phyloP scores from a whole-genome alignment of 2,888 invertebrate species.

The Eristalinus sepulchralis region DNA sequence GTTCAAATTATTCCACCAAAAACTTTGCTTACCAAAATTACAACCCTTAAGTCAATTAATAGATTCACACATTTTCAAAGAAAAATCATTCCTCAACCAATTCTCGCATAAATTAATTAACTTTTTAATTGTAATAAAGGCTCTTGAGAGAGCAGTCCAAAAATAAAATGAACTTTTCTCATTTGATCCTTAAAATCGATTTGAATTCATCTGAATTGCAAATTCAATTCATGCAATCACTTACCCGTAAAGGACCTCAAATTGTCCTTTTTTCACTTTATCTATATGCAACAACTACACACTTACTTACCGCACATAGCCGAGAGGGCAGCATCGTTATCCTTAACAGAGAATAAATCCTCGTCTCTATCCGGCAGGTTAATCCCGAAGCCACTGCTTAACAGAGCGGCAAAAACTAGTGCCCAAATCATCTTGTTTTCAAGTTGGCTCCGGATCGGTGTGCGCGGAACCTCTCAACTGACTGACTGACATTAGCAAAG shows the following conservation, averaged over 20 bases:
- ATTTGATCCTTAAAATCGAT: conserved; percentile 3
- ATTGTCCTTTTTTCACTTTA: too few relatives aligned
- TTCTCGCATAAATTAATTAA: neutral
- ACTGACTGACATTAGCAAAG: neutral
- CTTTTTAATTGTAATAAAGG: neutral
- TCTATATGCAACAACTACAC: too few relatives aligned
- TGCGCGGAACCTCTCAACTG: neutral
- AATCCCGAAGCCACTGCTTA: conserved; percentile 66
- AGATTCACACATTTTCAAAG: neutral
- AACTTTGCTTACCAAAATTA: neutral
- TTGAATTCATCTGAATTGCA: conserved; percentile 10
- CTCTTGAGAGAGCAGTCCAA: neutral
- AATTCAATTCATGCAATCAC: neutral
- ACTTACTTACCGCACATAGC: conserved; percentile 72
- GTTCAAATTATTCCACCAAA: neutral
- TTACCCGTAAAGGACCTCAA: neutral
- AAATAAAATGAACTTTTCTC: conserved; percentile 8
- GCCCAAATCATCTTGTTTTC: conserved; percentile 47
- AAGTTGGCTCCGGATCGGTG: neutral
- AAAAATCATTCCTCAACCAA: neutral
- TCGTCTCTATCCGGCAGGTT: conserved; percentile 71
- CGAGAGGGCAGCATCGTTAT: conserved; percentile 74
- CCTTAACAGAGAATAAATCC: conserved; percentile 49
- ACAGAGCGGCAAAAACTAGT: conserved; percentile 53
- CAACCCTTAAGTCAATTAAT: neutral